Evolutionary conservation across 1,140 invertebrate species (phyloP), one percentile per base, ranked within the genome.

Genomic region (Calycopis cecrops): DNA sequence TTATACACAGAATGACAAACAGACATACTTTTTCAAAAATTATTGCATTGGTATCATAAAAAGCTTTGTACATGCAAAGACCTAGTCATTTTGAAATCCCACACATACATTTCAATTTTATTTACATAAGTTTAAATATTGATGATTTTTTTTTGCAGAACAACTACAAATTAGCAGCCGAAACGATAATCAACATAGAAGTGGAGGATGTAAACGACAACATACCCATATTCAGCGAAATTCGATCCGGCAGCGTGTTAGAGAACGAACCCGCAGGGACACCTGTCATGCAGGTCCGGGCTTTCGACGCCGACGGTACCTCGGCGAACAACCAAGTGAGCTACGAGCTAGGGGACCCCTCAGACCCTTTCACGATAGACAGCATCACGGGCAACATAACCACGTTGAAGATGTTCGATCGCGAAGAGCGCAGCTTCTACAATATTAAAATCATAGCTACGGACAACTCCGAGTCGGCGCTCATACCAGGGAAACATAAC

Each of bases 181-280:
- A 95, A 85, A 94, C 92, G 4, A 90, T 91, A 40, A 90, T 97
- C 4, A 91, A 92, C 55, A 93, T 97, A 17, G 90, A 93, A 71
- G 89, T 96, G 0, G 87, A 91, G 69, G 96, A 97, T 69, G 95
- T 96, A 0, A 97, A 97, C 67, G 96, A 97, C 74, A 94, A 96
- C 69, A 94, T 95, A 63, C 96, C 96, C 0, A 91, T 91, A 58
- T 97, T 97, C 72, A 92, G 81, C 60, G 93, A 95, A 80, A 90
- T 94, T 10, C 89, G 92, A 62, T 91, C 91, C 47, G 95, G 94
- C 1, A 94, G 90, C 79, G 95, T 96, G 4, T 75, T 95, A 61
- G 96, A 96, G 88, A 95, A 97, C 76, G 94, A 97, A 79, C 90
- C 90, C 1, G 75, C 90, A 0, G 95, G 95, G 11, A 94, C 95